Base-by-base conservation (phyloP, 2,888 invertebrate genomes). In the Lordiphosa andalusiaca region DNA sequence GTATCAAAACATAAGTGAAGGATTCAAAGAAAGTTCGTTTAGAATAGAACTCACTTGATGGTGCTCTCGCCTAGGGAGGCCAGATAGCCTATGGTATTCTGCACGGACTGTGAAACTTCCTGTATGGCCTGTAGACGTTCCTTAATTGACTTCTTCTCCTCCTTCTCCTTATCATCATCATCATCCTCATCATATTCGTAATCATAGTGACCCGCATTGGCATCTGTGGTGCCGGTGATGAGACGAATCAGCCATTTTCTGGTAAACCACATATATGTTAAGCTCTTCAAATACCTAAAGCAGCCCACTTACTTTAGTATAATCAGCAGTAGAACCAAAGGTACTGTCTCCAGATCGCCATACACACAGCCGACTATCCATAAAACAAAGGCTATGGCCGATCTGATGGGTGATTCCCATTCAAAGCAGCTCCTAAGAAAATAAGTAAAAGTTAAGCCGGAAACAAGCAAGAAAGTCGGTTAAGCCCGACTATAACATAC, bases 41-140 rank as follows among this genome's bases (percentile, higher is more conserved):
- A n/a, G n/a, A n/a, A n/a, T n/a, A n/a, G n/a, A n/a, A n/a, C n/a
- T n/a, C n/a, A n/a, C n/a, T 99, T 99, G 91, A 97, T 97, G 53
- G 98, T 93, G 86, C 95, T 93, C 90, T 99, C 98, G 69, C 96
- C 95, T 60, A 98, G 91, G n/a, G 97, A 95, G 6, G 98, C 98
- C 63, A 98, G 93, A 86, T 95, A 96, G 21, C 98, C 98, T 59
- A 99, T 95, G 0, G 96, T 95, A 84, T 98, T 98, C 89, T 99
- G 99, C 3, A 99, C 98, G 54, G 96, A 95, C 85, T 97, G 95
- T 13, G 98, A 98, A 3, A 98, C 98, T 90, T 99, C 99, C 89
- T 99, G 98, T 74, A 99, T 97, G 2, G 97, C 96, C 89, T 97
- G 97, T 39, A 99, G 90, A 62, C 96, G 93, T 89, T 98, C 98